phyloP scores from a whole-genome alignment of 2,797 vertebrate genomes.

The Thripadectes ignobilis region DNA sequence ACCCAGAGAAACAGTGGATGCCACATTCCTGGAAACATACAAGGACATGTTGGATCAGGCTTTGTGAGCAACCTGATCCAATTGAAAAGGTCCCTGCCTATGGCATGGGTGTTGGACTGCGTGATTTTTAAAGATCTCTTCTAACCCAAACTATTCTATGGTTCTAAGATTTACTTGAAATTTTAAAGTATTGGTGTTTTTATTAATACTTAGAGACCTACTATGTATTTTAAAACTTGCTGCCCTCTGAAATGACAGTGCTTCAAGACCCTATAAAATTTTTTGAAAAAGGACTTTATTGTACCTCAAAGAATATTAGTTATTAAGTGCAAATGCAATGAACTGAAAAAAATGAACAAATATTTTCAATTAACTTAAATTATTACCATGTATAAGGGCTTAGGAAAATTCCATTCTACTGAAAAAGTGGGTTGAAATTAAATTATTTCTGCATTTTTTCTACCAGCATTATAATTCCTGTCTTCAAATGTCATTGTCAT shows the following conservation, averaged over 20 bases:
- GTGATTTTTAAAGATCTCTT: not conserved
- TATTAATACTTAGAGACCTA: not conserved
- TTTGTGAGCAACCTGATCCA: not conserved
- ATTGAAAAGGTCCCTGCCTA: not conserved
- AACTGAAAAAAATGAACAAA: not conserved
- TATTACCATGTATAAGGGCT: not conserved
- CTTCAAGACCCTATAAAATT: not conserved
- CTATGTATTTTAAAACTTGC: not conserved
- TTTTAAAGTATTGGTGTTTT: not conserved
- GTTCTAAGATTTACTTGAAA: not conserved
- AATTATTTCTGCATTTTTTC: conserved; percentile 28
- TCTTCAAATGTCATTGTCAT: conserved; percentile 57
- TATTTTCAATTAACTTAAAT: conserved; percentile 30
- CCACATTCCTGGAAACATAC: not conserved
- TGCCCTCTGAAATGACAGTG: not conserved
- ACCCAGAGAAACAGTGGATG: not conserved
- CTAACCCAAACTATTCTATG: not conserved
- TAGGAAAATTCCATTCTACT: not conserved
- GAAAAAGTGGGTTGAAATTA: not conserved
- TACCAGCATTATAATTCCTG: not conserved
- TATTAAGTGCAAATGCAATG: not conserved
- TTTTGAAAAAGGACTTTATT: not conserved
- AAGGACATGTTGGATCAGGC: not conserved
- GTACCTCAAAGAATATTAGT: not conserved
- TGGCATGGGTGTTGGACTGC: rapidly evolving